Base-by-base conservation (phyloP, 2,888 invertebrate species). In the Chymomyza caudatula region DNA sequence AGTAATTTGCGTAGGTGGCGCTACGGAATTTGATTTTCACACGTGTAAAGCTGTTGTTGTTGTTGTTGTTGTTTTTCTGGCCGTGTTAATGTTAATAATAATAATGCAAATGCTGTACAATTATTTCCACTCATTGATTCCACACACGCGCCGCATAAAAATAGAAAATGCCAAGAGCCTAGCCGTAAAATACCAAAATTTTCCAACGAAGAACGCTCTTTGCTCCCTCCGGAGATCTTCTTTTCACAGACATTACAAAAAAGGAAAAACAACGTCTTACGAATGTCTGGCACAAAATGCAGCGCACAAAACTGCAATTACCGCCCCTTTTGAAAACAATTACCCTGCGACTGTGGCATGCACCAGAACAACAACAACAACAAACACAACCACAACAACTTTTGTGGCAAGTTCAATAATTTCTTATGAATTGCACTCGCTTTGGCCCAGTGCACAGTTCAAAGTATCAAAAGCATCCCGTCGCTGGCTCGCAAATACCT, bases 21-120 rank as follows among this genome's bases (percentile, higher is more conserved):
- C 84, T 77, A 76, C 85, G 86, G 88, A 88, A 88, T 88, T 88
- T 88, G 86, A 88, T 88, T 88, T 88, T 87, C 74, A 87, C 88
- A 88, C 88, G 84, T 82, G 85, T 80, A 75, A 19, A 19, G 47
- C 47, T 47, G 47, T 47, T 47, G 15, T 44, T 60, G 44, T 61
- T 67, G 65, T 57, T 61, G 43, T 57, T 60, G 43, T 63, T 29
- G 53, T 44, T 70, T 37, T 37, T 11, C 29, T 13, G 11, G 29
- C 78, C 80, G 77, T 68, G 72, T 79, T 68, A 74, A 78, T 80
- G 84, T 84, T 37, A 56, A 56, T 63, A 75, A 78, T 80, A 77
- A 81, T 80, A 78, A 80, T 78, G 82, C 73, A 81, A 84, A 84
- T 81, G 70, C 84, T 77, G 67, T 84, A 67, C 84, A 80, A 80